Percentiles rank a stretch among this genome's conserved stretches.
phyloP scores from a whole-genome alignment of 1,140 invertebrate species.

The Ceratitis capitata region DNA sequence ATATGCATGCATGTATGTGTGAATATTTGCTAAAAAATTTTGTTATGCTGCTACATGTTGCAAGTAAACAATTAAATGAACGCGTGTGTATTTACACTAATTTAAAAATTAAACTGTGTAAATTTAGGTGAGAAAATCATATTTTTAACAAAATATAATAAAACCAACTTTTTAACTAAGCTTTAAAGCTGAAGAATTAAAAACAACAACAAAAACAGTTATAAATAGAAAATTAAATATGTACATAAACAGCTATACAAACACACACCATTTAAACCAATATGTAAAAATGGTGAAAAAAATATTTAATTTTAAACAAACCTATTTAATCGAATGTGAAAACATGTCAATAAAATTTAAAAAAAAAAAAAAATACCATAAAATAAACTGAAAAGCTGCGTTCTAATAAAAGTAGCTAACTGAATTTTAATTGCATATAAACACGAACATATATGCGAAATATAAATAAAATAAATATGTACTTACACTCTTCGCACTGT shows the following conservation, averaged over 20 bases:
- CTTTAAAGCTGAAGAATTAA: background rate
- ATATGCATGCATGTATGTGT: background rate
- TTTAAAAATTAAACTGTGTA: no score
- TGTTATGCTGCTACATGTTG: background rate
- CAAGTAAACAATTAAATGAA: background rate
- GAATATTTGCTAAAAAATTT: background rate
- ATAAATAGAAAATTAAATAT: background rate
- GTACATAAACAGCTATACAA: background rate
- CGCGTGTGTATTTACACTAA: no score
- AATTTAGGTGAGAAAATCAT: no score
- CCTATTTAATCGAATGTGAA: background rate
- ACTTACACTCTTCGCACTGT: background rate
- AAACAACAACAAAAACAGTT: no score
- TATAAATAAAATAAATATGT: background rate
- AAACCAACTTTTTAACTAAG: background rate
- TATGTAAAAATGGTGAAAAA: background rate
- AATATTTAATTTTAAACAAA: constrained; percentile 4
- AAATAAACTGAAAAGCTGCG: no score
- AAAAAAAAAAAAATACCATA: background rate
- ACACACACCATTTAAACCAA: background rate
- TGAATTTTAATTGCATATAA: background rate
- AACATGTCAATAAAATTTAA: background rate
- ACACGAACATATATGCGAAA: background rate
- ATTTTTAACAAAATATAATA: background rate
- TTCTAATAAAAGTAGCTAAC: background rate